Evolutionary conservation across 1,140 invertebrate species (phyloP).

Genomic region (Anastrepha obliqua): DNA sequence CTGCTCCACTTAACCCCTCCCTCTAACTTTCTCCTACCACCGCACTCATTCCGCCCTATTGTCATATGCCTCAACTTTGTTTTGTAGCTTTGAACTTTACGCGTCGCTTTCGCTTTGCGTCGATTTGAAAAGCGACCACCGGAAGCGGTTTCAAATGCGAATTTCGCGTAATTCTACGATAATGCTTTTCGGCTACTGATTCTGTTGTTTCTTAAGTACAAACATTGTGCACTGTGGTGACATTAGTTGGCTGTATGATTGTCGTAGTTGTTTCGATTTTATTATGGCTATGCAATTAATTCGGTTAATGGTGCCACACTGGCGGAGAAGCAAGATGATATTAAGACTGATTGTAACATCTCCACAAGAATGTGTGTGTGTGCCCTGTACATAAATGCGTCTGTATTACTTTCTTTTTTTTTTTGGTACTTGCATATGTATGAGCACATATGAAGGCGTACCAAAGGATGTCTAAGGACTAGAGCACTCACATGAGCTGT

Average conservation of each 20-base stretch:
- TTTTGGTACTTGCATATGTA: neutral
- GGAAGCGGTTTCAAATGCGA: neutral
- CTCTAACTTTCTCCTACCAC: neutral
- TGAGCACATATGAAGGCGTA: neutral
- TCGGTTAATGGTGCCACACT: neutral
- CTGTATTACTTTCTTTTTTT: no score
- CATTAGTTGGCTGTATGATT: neutral
- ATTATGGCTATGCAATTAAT: constrained; percentile 5
- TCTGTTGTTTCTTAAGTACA: neutral
- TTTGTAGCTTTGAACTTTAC: neutral
- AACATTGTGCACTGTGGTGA: neutral
- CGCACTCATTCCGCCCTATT: neutral
- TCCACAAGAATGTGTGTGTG: no score
- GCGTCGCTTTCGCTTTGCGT: neutral
- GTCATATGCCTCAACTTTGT: neutral
- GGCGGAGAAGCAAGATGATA: neutral
- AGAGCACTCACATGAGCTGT: neutral
- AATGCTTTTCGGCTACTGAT: neutral
- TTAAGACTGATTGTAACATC: no score
- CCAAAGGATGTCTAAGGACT: neutral
- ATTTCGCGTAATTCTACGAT: neutral
- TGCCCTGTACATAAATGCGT: no score
- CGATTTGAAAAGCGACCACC: neutral
- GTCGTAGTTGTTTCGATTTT: constrained; percentile 8
- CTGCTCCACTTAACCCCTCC: neutral